A percentile compares a stretch with the other conserved stretches of the same genome.
These are phyloP conservation scores for Solea solea DNA, from an alignment of 2,113 vertebrate species.

Conservation along the genomic window DNA sequence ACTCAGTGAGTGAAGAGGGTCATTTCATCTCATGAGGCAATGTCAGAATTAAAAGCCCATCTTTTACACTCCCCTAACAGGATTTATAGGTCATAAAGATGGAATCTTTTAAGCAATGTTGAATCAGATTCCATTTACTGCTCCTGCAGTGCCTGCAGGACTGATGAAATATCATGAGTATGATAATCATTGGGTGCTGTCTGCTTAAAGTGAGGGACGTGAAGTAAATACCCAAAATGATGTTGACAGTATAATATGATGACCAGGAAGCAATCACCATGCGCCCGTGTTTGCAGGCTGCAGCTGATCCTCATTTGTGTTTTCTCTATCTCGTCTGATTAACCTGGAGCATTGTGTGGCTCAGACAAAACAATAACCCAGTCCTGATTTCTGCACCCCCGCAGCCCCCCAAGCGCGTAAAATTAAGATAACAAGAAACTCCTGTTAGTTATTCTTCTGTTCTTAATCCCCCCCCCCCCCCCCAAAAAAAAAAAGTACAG, in stretches of 20 bases:
- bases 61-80: slow-evolving; percentile 36
- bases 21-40: slow-evolving; percentile 43
- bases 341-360: slow-evolving; percentile 34
- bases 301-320: slow-evolving; percentile 43
- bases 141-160: slow-evolving; percentile 29
- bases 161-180: slow-evolving; percentile 47
- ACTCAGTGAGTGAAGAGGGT: slow-evolving; percentile 41
- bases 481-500: not conserved
- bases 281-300: slow-evolving; percentile 20
- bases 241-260: slow-evolving; percentile 12
- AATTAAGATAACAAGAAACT: slow-evolving; percentile 39
- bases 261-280: slow-evolving; percentile 28
- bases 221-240: slow-evolving; percentile 29
- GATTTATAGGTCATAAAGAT: slow-evolving; percentile 57
- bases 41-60: slow-evolving; percentile 60
- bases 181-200: slow-evolving; percentile 37
- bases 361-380: slow-evolving; percentile 34
- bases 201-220: slow-evolving; percentile 2
- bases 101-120: slow-evolving; percentile 39
- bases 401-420: slow-evolving; percentile 17
- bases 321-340: slow-evolving; percentile 43
- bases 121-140: slow-evolving; percentile 52
- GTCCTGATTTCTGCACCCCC: slow-evolving; percentile 5
- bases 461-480: not conserved
- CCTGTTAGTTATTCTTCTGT: slow-evolving; percentile 32